A percentile compares a stretch with the other conserved stretches of the same genome.
Evolutionary conservation across 1,140 invertebrate species (phyloP).

Genomic region (Sitophilus oryzae): DNA sequence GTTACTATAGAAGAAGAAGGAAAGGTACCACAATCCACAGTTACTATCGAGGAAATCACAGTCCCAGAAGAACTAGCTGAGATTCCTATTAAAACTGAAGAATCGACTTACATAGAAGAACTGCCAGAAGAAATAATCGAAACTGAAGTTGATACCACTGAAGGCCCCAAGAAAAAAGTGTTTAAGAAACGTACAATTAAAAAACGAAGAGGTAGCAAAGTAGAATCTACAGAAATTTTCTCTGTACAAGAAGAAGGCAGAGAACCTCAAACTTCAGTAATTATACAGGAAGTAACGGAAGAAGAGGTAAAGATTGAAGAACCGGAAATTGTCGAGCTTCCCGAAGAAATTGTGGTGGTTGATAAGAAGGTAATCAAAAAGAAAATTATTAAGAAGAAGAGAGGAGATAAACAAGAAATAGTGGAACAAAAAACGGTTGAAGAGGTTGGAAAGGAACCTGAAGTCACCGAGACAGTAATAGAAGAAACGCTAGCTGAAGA

Average conservation of each 20-base stretch:
- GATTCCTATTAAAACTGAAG: background rate
- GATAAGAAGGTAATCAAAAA: slow-evolving; percentile 43
- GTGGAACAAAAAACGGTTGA: slow-evolving; percentile 43
- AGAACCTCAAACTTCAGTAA: slow-evolving; percentile 42
- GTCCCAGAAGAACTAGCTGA: slow-evolving; percentile 20
- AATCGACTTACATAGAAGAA: slow-evolving; percentile 35
- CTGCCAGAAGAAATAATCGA: slow-evolving; percentile 39
- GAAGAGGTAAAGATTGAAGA: slow-evolving; percentile 26
- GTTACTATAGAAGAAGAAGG: slow-evolving; percentile 40
- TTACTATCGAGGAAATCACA: slow-evolving; percentile 36
- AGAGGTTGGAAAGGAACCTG: slow-evolving; percentile 41
- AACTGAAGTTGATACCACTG: slow-evolving; percentile 31
- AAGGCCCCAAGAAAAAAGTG: slow-evolving; percentile 41
- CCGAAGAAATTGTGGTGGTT: slow-evolving; percentile 33
- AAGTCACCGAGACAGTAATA: slow-evolving; percentile 35
- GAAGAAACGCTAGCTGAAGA: slow-evolving; percentile 23
- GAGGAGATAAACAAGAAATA: slow-evolving; percentile 38
- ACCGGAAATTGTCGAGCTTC: slow-evolving; percentile 24
- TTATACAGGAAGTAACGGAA: slow-evolving; percentile 42
- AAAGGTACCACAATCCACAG: slow-evolving; percentile 39
- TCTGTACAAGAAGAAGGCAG: slow-evolving; percentile 48
- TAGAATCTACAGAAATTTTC: slow-evolving; percentile 47
- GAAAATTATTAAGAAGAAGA: slow-evolving; percentile 39
- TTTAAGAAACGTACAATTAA: slow-evolving; percentile 42
- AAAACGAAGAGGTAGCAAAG: slow-evolving; percentile 40